A percentile compares a stretch with the other conserved stretches of the same genome.
phyloP scores from a whole-genome alignment of 2,888 invertebrate genomes.

The Pardosa pseudoannulata region DNA sequence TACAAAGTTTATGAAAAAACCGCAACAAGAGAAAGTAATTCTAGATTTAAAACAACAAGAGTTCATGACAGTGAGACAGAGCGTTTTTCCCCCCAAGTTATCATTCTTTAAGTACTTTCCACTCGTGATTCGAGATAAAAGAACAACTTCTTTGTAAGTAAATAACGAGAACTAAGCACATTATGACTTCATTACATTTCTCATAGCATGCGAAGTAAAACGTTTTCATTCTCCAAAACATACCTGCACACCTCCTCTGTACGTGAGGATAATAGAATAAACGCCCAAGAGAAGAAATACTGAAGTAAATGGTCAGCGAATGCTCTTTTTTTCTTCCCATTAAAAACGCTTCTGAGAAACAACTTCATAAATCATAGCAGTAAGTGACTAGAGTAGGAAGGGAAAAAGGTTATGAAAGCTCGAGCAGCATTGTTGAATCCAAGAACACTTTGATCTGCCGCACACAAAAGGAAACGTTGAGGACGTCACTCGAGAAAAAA shows the following conservation, averaged over 20 bases:
- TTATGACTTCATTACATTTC: conserved; percentile 4
- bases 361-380: conserved; percentile 15
- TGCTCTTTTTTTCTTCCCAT: background rate
- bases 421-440: background rate
- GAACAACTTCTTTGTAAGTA: background rate
- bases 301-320: background rate
- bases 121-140: background rate
- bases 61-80: too few relatives aligned
- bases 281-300: conserved; percentile 1
- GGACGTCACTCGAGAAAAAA: too few relatives aligned
- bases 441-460: background rate
- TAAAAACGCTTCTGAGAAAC: conserved; percentile 22
- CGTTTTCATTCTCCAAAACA: background rate
- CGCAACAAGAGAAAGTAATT: too few relatives aligned
- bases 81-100: too few relatives aligned
- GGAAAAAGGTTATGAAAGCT: background rate
- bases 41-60: too few relatives aligned
- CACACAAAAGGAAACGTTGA: too few relatives aligned
- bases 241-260: background rate
- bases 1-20: too few relatives aligned
- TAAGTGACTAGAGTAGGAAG: conserved; percentile 7
- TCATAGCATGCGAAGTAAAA: background rate
- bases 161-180: background rate
- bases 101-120: too few relatives aligned
- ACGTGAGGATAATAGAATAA: conserved; percentile 15